Base-by-base conservation (phyloP, 2,888 invertebrate species). In the Drosophila flavopinicola region DNA sequence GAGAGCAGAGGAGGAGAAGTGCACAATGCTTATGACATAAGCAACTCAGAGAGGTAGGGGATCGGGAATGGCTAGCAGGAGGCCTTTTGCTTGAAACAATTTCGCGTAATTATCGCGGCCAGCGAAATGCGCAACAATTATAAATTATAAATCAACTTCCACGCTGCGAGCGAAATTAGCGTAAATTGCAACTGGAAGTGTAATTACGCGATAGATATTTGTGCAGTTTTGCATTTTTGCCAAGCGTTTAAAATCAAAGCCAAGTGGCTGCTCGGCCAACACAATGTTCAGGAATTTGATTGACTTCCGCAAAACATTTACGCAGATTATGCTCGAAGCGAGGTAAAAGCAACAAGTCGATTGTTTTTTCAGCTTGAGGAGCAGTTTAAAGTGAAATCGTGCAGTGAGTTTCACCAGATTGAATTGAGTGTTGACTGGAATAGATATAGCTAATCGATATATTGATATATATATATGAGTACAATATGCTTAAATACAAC, bases 241-340 rank as follows among this genome's bases (percentile, higher is more conserved):
- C 53, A 39, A 39, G 25, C 41, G 29, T 57, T 56, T 37, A 39
- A 54, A 66, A 58, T 41, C 51, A 41, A 33, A 61, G 47, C 48
- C 63, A 66, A 60, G 47, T 41, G 11, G 11, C 42, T 15, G 29
- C 25, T 20, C 33, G 39, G 25, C 48, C 57, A 54, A 60, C 53
- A 29, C 57, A 72, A 64, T 73, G 59, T 49, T 54, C 49, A 54
- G 76, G 65, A 64, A 69, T 76, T 56, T 41, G 45, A 53, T 67
- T 64, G 52, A 76, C 77, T 80, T 80, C 86, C 80, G 86, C 60
- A 49, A 66, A 47, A 37, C 60, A 54, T 60, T 79, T 82, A 75
- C 48, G 60, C 75, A 74, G 82, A 78, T 78, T 77, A 57, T 44
- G 51, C 33, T 42, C n/a, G 33, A 30, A 20, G 23, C 51, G 30